phyloP scores from a whole-genome alignment of 2,113 vertebrate species.

The Leucoraja erinaceus region DNA sequence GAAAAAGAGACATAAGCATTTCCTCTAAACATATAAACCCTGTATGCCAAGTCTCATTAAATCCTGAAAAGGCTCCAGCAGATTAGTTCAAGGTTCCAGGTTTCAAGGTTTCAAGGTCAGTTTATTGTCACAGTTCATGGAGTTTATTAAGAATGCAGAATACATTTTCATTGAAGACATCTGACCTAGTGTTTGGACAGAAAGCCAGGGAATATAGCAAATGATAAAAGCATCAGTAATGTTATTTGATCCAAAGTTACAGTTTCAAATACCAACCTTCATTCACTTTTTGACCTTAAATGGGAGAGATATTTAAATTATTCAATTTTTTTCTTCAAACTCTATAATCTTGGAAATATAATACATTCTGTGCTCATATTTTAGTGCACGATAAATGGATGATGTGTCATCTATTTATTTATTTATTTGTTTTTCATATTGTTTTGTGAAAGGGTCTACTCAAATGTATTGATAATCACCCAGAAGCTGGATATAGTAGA shows the following conservation, averaged over 20 bases:
- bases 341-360: background rate
- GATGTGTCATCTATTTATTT: background rate
- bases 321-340: background rate
- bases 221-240: background rate
- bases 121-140: constrained; percentile 7
- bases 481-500: background rate
- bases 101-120: no score
- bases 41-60: constrained; percentile 32
- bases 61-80: constrained; percentile 25
- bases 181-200: constrained; percentile 12
- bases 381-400: background rate
- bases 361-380: background rate
- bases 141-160: constrained; percentile 28
- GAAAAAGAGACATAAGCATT: background rate
- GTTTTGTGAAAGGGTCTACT: background rate
- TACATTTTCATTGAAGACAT: constrained; percentile 28
- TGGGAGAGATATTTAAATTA: background rate
- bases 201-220: background rate
- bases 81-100: background rate
- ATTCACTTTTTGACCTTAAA: background rate
- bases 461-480: background rate
- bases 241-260: constrained; percentile 2
- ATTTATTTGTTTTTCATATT: background rate
- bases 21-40: constrained; percentile 3
- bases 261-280: constrained; percentile 3